Conservation (phyloP, 2,888 invertebrate species). For the Platypus cylindrus region DNA sequence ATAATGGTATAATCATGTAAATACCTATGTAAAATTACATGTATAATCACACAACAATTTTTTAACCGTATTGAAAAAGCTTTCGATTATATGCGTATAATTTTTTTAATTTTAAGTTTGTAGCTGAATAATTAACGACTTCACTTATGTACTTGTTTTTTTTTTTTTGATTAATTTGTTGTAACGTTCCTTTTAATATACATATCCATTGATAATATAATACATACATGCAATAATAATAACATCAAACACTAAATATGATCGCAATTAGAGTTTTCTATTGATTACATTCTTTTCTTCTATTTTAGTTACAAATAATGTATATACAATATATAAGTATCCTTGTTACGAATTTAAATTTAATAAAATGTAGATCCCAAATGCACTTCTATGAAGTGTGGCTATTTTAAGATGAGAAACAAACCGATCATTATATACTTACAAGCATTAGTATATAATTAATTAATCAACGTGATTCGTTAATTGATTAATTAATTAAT, state of each 20-base stretch:
- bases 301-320: slow-evolving; percentile 16
- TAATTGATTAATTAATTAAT: no score
- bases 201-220: slow-evolving; percentile 27
- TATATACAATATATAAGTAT: slow-evolving; percentile 31
- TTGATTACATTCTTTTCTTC: slow-evolving; percentile 15
- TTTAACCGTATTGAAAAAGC: no score
- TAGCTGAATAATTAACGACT: no score
- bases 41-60: no score
- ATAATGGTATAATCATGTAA: slow-evolving; percentile 29
- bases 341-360: slow-evolving; percentile 34
- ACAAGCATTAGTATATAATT: no score
- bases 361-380: slow-evolving; percentile 21
- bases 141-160: slow-evolving; percentile 2
- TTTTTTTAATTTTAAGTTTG: no score
- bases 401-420: background rate
- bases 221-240: slow-evolving; percentile 29
- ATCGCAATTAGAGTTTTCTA: slow-evolving; percentile 9
- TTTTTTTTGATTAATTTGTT: slow-evolving; percentile 3
- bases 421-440: slow-evolving; percentile 3
- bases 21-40: slow-evolving; percentile 38
- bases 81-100: no score
- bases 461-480: no score
- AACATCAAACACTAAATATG: slow-evolving; percentile 7
- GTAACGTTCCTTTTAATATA: slow-evolving; percentile 16
- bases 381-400: slow-evolving; percentile 29